Percentiles rank a stretch among this genome's conserved stretches.
Conservation (phyloP, 2,888 invertebrate species). For the Ophion slaviceki region DNA sequence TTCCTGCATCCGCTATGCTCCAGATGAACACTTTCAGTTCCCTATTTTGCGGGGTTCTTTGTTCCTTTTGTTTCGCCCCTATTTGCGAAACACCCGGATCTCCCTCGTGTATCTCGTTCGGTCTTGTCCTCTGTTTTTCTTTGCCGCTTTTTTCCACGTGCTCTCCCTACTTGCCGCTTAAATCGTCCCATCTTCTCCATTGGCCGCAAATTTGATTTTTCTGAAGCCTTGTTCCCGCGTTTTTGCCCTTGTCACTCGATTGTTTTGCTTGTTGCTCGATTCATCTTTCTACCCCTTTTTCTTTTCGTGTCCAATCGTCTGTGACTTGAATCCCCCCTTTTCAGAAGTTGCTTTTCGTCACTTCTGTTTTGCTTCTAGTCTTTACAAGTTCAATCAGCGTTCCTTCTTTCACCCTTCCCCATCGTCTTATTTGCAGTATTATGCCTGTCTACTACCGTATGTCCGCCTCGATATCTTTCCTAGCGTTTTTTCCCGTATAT, state of each 20-base stretch:
- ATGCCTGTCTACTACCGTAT: background rate
- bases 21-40: background rate
- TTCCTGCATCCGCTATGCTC: conserved; percentile 1
- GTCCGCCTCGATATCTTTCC: background rate
- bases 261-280: background rate
- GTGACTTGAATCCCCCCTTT: background rate
- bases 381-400: background rate
- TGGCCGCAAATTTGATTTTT: no score
- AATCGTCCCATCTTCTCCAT: no score
- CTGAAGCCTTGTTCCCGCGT: background rate
- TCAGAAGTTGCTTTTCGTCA: background rate
- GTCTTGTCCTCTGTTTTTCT: background rate
- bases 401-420: background rate
- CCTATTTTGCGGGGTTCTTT: no score
- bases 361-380: background rate
- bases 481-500: background rate
- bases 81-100: background rate
- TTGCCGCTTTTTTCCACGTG: no score
- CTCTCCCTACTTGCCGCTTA: no score
- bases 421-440: background rate
- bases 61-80: no score
- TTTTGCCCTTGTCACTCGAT: background rate
- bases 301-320: background rate
- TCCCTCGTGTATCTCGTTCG: background rate
- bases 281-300: background rate